Evolutionary conservation across 2,113 vertebrate species (phyloP).

Genomic region (Electrona antarctica): DNA sequence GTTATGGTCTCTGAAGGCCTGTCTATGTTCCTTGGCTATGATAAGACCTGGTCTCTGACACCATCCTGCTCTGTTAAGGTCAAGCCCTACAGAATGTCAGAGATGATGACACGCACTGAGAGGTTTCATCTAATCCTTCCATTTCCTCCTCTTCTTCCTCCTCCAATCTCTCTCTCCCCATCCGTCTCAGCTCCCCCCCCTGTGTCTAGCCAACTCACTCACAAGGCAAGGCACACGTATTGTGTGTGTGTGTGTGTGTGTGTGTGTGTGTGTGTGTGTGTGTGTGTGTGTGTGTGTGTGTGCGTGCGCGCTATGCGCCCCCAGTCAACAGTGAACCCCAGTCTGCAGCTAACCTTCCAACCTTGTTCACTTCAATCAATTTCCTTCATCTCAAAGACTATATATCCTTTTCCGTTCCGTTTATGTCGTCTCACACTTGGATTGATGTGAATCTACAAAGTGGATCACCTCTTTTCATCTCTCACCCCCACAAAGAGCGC

Average conservation of each 20-base stretch:
- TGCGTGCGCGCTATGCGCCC: slow-evolving; percentile 42
- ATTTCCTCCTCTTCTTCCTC: slow-evolving; percentile 53
- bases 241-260: slow-evolving; percentile 37
- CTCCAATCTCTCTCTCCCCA: slow-evolving; percentile 58
- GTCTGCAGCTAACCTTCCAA: slow-evolving; percentile 32
- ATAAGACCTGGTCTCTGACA: slow-evolving; percentile 76
- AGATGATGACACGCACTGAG: slow-evolving; percentile 78
- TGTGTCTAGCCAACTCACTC: slow-evolving; percentile 60
- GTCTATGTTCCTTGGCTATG: slow-evolving; percentile 43
- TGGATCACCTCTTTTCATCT: slow-evolving; percentile 30
- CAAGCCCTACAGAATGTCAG: slow-evolving; percentile 81
- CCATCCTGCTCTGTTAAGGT: slow-evolving; percentile 79
- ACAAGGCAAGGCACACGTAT: slow-evolving; percentile 69
- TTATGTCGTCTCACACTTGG: slow-evolving; percentile 29
- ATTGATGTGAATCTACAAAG: slow-evolving; percentile 30
- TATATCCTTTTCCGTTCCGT: no score
- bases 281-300: slow-evolving; percentile 13
- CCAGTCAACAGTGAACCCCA: slow-evolving; percentile 54
- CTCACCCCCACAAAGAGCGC: slow-evolving; percentile 32
- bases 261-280: slow-evolving; percentile 15
- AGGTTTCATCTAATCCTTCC: slow-evolving; percentile 77
- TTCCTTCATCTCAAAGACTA: no score
- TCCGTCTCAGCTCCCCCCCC: slow-evolving; percentile 48
- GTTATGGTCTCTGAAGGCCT: slow-evolving; percentile 54
- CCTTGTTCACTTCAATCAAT: slow-evolving; percentile 9